phyloP scores from a whole-genome alignment of 2,113 vertebrate genomes.

The Psephotus haematonotus region DNA sequence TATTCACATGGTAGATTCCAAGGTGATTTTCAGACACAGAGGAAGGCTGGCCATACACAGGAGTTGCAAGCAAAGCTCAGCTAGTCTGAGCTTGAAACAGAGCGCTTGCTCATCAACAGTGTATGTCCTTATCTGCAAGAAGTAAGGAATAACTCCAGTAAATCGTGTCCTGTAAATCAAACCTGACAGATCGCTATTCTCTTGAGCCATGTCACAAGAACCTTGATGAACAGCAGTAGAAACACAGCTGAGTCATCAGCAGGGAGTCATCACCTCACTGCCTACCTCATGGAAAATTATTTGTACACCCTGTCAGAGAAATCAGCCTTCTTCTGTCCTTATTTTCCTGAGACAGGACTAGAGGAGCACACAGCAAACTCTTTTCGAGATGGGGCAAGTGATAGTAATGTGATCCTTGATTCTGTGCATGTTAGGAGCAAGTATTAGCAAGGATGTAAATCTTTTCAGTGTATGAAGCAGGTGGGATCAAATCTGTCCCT shows the following conservation, averaged over 20 bases:
- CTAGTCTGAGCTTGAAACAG: neutral
- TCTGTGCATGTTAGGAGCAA: neutral
- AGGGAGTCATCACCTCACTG: neutral
- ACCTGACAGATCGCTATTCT: neutral
- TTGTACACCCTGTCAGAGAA: neutral
- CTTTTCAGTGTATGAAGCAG: neutral
- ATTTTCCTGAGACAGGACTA: conserved; percentile 18
- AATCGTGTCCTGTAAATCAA: neutral
- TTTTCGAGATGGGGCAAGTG: conserved; percentile 31
- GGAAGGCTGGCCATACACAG: neutral
- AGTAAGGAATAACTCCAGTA: neutral
- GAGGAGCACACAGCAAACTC: neutral
- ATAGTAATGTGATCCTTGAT: conserved; percentile 12
- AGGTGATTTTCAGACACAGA: neutral
- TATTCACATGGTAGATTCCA: neutral
- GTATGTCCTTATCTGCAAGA: neutral
- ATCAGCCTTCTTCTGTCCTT: neutral
- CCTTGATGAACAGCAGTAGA: fast-evolving
- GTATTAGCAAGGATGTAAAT: neutral
- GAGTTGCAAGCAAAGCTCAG: neutral
- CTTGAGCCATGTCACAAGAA: neutral
- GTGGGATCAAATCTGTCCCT: neutral
- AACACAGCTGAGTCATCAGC: neutral
- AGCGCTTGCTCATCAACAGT: neutral
- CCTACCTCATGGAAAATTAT: neutral